These are phyloP conservation scores for Lydus trimaculatus DNA, from an alignment of 2,888 invertebrate species.

Conservation along the genomic window DNA sequence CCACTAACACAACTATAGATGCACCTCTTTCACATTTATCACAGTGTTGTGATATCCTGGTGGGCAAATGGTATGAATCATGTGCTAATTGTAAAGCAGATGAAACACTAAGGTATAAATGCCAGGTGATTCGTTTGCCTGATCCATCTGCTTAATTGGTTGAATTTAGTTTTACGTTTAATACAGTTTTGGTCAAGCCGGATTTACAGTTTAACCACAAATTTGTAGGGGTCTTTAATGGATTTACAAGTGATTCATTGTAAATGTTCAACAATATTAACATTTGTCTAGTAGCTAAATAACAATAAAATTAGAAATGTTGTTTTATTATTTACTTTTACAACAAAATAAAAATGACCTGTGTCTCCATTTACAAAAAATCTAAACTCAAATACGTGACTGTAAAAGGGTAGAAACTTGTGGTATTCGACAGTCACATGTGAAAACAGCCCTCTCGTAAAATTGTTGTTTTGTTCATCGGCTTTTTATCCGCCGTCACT, in stretches of 20 bases:
- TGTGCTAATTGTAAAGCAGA: slow-evolving; percentile 50
- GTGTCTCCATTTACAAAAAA: slow-evolving; percentile 40
- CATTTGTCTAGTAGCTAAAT: background rate
- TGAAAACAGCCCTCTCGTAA: slow-evolving; percentile 41
- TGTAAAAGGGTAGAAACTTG: slow-evolving; percentile 44
- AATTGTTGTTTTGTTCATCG: background rate
- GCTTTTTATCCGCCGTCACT: background rate
- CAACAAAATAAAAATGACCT: slow-evolving; percentile 40
- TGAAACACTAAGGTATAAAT: slow-evolving; percentile 41
- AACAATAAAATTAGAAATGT: slow-evolving; percentile 1
- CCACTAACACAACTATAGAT: slow-evolving; percentile 16
- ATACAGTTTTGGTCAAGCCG: slow-evolving; percentile 28
- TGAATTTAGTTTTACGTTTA: background rate
- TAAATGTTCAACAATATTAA: slow-evolving; percentile 9
- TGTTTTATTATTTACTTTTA: slow-evolving; percentile 41
- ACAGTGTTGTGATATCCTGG: slow-evolving; percentile 38
- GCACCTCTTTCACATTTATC: slow-evolving; percentile 24
- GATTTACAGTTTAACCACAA: slow-evolving; percentile 21
- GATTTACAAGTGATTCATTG: slow-evolving; percentile 16
- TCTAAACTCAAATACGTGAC: slow-evolving; percentile 18
- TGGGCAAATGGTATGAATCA: slow-evolving; percentile 47
- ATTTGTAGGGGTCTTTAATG: background rate
- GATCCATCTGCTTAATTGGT: slow-evolving; percentile 47
- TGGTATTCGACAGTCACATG: slow-evolving; percentile 53
- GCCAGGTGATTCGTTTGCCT: slow-evolving; percentile 45